These are phyloP conservation scores for Rhombomys opimus DNA, from an alignment of 2,113 vertebrate species.

Conservation along the genomic window DNA sequence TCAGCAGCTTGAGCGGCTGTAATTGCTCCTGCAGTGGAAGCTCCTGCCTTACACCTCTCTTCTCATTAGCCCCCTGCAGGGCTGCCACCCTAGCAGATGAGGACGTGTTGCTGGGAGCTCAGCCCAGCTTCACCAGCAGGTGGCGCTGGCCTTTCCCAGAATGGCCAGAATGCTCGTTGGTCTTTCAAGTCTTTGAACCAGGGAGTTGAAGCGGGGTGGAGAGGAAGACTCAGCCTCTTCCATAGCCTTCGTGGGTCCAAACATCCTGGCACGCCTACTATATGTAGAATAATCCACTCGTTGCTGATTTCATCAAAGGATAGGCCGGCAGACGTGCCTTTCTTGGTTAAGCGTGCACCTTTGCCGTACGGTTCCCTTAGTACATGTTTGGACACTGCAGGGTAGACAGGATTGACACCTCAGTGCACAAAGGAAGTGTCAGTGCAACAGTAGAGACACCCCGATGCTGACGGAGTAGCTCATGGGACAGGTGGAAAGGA, in stretches of 20 bases:
- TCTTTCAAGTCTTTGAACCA: not conserved
- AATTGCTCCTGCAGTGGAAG: constrained; percentile 65
- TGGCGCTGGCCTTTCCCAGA: not conserved
- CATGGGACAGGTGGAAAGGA: too few species aligned
- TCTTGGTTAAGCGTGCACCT: accelerated
- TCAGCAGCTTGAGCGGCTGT: constrained; percentile 76
- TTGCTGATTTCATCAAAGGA: accelerated
- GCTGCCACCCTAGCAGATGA: constrained; percentile 82
- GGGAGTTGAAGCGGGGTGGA: not conserved
- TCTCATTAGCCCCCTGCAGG: constrained; percentile 87
- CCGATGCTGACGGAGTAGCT: not conserved
- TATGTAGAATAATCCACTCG: accelerated
- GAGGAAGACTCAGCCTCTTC: not conserved
- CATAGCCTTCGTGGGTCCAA: accelerated
- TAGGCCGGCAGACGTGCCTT: accelerated
- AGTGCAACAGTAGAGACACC: accelerated
- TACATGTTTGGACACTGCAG: accelerated
- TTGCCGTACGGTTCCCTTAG: not conserved
- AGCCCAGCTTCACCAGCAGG: not conserved
- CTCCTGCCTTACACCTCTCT: constrained; percentile 83
- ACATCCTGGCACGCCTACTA: too few species aligned
- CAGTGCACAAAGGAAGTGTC: accelerated
- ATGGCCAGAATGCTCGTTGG: accelerated
- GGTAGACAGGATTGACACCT: accelerated
- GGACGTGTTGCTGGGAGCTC: constrained; percentile 53